These are phyloP conservation scores for Eptesicus fuscus DNA, from an alignment of 2,113 vertebrate genomes.

Conservation along the genomic window DNA sequence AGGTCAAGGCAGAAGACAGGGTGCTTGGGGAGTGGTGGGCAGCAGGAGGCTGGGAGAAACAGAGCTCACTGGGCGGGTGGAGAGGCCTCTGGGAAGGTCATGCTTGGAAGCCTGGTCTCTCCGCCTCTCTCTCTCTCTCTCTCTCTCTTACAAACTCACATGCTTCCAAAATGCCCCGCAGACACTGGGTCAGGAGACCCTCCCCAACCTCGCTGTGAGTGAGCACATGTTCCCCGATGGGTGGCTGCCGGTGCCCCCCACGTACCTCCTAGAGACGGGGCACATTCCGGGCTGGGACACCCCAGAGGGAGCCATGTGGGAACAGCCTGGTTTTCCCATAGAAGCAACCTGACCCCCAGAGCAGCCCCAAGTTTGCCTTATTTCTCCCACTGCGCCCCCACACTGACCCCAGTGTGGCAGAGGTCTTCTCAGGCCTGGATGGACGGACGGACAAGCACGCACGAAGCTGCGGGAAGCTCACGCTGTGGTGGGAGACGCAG, in stretches of 20 bases:
- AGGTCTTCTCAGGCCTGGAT: neutral
- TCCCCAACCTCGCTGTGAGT: neutral
- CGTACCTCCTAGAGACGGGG: neutral
- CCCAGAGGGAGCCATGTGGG: neutral
- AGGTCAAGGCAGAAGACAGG: neutral
- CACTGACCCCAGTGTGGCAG: neutral
- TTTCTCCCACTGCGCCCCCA: neutral
- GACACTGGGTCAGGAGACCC: neutral
- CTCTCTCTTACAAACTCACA: neutral
- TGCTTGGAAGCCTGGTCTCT: neutral
- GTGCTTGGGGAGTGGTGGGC: fast-evolving
- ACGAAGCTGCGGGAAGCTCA: neutral
- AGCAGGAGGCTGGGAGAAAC: fast-evolving
- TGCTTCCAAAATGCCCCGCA: neutral
- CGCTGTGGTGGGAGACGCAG: no score
- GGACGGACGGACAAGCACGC: no score
- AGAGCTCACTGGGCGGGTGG: no score
- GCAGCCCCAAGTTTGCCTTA: neutral
- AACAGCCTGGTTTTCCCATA: conserved; percentile 1
- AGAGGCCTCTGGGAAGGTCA: neutral
- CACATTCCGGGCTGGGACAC: neutral
- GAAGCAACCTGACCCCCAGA: neutral
- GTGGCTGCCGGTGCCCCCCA: neutral
- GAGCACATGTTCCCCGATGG: neutral
- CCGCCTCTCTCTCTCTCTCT: neutral